Base-by-base conservation (phyloP, 1,140 invertebrate genomes). In the Telenomus remus region DNA sequence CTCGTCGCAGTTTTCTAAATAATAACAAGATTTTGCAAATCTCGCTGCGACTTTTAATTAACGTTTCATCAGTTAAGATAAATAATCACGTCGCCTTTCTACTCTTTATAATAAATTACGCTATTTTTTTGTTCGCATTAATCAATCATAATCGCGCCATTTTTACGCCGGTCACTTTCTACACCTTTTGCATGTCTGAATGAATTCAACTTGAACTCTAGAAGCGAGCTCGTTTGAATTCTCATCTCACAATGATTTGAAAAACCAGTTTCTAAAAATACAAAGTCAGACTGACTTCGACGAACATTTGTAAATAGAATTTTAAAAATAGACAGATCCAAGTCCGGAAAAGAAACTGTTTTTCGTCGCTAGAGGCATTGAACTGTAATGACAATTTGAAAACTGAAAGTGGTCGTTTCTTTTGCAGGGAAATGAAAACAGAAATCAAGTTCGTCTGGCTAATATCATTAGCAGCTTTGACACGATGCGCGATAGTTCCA, bases 401-500 rank as follows among this genome's bases (percentile, higher is more conserved):
- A 39, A 39, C 9, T n/a, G 9, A 39, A 39, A 39, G 37, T 39
- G 37, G 37, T 37, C 16, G 10, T 39, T 11, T 56, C 13, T 50
- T 77, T 80, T 76, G n/a, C 57, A 86, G 85, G 48, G 77, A 51
- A 51, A 83, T 84, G 81, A 79, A 70, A 69, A 68, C 60, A 13
- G 60, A 72, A 54, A 55, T 44, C 10, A 61, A 16, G 37, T 55
- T 84, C 19, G 27, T 84, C 14, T 83, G 78, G 65, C 47, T 85
- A 4, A 35, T 73, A 56, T 49, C 82, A 14, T 69, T 80, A 7
- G 47, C 78, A 39, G 76, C 43, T 59, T 27, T 16, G 49, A 74
- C 69, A 0, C 54, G 66, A 56, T 81, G 83, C 4, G 93, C 93
- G 12, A 92, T 96, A 51, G 89, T 94, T 68, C 92, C 94, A 15